A percentile compares a stretch with the other conserved stretches of the same genome.
Conservation (phyloP, 2,888 invertebrate species). For the Heliconius sara region DNA sequence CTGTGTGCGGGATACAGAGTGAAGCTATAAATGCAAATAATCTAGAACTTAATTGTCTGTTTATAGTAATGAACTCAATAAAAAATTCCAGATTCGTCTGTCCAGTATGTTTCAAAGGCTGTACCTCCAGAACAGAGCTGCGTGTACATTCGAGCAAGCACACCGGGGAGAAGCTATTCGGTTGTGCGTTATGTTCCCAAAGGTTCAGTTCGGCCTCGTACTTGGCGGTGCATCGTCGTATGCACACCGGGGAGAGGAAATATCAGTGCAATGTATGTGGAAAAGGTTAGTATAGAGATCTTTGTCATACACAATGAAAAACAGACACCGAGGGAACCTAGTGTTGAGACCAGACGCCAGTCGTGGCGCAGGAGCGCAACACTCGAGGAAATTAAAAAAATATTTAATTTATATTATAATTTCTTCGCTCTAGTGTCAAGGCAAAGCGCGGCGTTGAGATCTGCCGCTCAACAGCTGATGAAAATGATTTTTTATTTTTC, state of each 20-base stretch:
- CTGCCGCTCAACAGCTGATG: no score
- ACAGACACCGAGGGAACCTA: no score
- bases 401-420: no score
- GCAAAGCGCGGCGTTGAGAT: no score
- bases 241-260: constrained; percentile 71
- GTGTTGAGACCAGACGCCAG: no score
- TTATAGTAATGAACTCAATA: background rate
- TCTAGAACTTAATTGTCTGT: no score
- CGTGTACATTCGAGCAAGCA: constrained; percentile 74
- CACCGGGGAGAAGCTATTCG: constrained; percentile 77
- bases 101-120: constrained; percentile 75
- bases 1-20: no score
- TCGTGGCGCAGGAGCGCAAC: no score
- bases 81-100: constrained; percentile 68
- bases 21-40: no score
- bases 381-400: no score
- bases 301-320: background rate
- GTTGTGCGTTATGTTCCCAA: constrained; percentile 69
- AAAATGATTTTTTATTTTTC: no score
- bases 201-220: constrained; percentile 76
- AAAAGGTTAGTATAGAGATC: constrained; percentile 59
- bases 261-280: constrained; percentile 71
- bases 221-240: constrained; percentile 74
- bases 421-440: no score
- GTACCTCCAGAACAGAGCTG: constrained; percentile 75